Evolutionary conservation across 2,888 invertebrate species (phyloP), one percentile per base, ranked within the genome.

Genomic region (Drosophila affinis): DNA sequence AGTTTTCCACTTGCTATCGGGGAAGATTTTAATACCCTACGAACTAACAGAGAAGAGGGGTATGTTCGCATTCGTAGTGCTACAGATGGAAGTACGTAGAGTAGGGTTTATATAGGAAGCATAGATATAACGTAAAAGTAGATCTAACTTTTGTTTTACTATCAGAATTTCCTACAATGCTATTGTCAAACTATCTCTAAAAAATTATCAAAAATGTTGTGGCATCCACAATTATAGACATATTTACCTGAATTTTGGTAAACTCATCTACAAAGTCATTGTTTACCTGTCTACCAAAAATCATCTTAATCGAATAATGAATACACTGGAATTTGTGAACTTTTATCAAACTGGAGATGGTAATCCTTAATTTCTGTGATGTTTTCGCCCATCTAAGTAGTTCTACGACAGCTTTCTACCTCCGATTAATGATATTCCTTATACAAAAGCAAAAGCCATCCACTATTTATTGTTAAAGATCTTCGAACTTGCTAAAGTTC

Each of bases 1-100:
- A 69, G 53, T 69, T 69, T 59, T 24, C 14, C 10, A 32, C 48
- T 48, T 21, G 39, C 39, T 39, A 39, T 0, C 39, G n/a, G n/a
- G 3, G 39, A 7, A 39, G 39, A 7, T 39, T 39, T 39, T 14
- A 39, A 39, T 39, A 14, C 39, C 39, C 39, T 39, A 2, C 3
- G 6, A 39, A 39, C 39, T 39, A 3, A 39, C 6, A 1, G 7
- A n/a, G 7, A n/a, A 39, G 1, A 14, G 6, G 14, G 39, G 39
- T 7, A 39, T 39, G 0, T 2, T 29, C 29, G 27, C 0, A 9
- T 27, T 7, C 1, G 29, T 9, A 29, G 24, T 24, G 4, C 5
- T 21, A 21, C 27, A 27, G 27, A 27, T 6, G 24, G 24, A 6
- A 24, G 24, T 24, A 24, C 24, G 24, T 24, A 1, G 5, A 24